These are phyloP conservation scores for Nephotettix cincticeps DNA, from an alignment of 1,140 invertebrate genomes.

Conservation along the genomic window DNA sequence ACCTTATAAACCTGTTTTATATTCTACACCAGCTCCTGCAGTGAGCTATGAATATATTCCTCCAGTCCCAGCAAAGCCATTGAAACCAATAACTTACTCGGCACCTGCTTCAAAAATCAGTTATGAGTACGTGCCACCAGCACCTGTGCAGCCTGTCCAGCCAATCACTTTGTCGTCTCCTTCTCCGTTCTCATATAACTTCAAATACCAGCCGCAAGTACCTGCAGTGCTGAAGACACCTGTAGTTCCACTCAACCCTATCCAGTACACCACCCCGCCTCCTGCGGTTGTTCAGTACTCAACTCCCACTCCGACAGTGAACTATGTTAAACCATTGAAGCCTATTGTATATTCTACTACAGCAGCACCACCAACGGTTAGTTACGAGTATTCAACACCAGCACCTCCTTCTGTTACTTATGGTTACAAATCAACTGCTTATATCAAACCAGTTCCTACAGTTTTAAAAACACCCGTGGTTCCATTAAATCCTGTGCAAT, in stretches of 20 bases:
- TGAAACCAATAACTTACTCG: conserved; percentile 21
- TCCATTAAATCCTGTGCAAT: conserved; percentile 41
- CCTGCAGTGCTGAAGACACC: conserved; percentile 31
- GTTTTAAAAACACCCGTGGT: conserved; percentile 33
- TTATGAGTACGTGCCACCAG: neutral
- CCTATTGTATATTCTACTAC: conserved; percentile 10
- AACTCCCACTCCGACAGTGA: conserved; percentile 17
- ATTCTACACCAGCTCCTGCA: conserved; percentile 27
- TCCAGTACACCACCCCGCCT: conserved; percentile 31
- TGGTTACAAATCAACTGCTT: conserved; percentile 3
- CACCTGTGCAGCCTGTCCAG: conserved; percentile 34
- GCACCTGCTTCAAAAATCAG: conserved; percentile 28
- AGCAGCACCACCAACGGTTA: neutral
- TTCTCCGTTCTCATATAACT: conserved; percentile 2
- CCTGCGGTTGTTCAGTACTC: conserved; percentile 16
- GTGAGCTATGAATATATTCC: neutral
- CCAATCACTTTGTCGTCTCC: neutral
- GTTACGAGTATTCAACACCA: conserved; percentile 22
- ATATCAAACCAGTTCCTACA: conserved; percentile 1
- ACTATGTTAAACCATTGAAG: conserved; percentile 2
- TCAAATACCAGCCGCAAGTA: conserved; percentile 30
- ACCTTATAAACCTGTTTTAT: conserved; percentile 29
- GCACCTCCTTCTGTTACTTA: neutral
- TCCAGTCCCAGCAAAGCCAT: conserved; percentile 18
- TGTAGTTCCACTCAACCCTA: conserved; percentile 31